These are phyloP conservation scores for Tiliacea citrago DNA, from an alignment of 2,888 invertebrate genomes.

Conservation along the genomic window DNA sequence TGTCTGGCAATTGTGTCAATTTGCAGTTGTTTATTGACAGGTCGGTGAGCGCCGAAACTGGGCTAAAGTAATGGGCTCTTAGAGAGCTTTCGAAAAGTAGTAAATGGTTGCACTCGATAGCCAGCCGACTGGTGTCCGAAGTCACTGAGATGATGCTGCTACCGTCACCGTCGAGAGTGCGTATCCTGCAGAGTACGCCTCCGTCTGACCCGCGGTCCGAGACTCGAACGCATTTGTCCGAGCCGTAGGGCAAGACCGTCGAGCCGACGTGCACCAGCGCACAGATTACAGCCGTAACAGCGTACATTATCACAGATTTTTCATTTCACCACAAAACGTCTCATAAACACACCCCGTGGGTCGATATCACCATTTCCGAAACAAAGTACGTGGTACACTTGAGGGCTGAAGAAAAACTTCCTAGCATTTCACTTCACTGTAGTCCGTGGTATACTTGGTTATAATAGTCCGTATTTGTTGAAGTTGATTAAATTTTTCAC, in stretches of 20 bases:
- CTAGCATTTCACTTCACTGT: constrained; percentile 88
- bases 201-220: constrained; percentile 86
- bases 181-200: constrained; percentile 92
- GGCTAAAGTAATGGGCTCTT: constrained; percentile 93
- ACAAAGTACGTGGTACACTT: constrained; percentile 88
- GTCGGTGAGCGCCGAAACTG: constrained; percentile 94
- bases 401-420: constrained; percentile 86
- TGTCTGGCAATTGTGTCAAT: constrained; percentile 93
- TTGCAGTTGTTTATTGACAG: constrained; percentile 95
- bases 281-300: constrained; percentile 86
- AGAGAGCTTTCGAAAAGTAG: constrained; percentile 95
- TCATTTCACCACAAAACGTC: constrained; percentile 89
- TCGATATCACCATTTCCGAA: constrained; percentile 91
- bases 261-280: constrained; percentile 90
- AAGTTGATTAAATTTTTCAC: constrained; percentile 74
- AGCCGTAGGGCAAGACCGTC: constrained; percentile 89
- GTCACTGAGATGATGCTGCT: constrained; percentile 91
- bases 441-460: constrained; percentile 74
- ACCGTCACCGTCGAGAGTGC: constrained; percentile 93
- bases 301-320: constrained; percentile 90
- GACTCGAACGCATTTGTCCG: constrained; percentile 87
- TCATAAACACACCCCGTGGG: constrained; percentile 90
- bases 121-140: constrained; percentile 93
- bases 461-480: constrained; percentile 71
- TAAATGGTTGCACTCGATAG: constrained; percentile 94